Conservation (phyloP, 2,113 vertebrate genomes). For the Carassius carassius region DNA sequence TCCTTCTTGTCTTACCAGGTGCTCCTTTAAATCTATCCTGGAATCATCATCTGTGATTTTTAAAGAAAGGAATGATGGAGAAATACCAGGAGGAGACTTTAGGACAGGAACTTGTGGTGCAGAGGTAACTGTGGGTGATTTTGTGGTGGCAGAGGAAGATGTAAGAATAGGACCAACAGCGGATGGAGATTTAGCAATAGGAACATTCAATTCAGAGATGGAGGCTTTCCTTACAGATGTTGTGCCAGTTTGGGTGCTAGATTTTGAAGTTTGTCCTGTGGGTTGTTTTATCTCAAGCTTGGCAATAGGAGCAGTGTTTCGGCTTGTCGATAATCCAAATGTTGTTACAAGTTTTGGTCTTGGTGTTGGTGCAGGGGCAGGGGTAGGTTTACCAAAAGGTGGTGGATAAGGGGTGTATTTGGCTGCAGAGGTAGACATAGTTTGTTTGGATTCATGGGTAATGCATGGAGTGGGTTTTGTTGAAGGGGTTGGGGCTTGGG, state of each 20-base stretch:
- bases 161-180: background rate
- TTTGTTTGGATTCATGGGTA: conserved; percentile 35
- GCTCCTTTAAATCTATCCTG: background rate
- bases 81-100: conserved; percentile 42
- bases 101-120: conserved; percentile 76
- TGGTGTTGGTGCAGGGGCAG: conserved; percentile 31
- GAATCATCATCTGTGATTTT: background rate
- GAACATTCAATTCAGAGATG: conserved; percentile 16
- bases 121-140: conserved; percentile 26
- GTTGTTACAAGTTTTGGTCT: conserved; percentile 59
- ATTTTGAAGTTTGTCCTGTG: conserved; percentile 34
- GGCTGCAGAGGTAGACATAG: conserved; percentile 41
- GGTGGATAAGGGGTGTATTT: conserved; percentile 47
- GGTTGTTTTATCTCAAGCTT: conserved; percentile 50
- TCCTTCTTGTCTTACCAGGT: conserved; percentile 1
- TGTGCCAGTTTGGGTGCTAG: conserved; percentile 20
- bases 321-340: conserved; percentile 56
- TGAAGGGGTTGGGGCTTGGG: conserved; percentile 24
- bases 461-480: conserved; percentile 6
- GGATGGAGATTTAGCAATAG: conserved; percentile 6
- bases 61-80: conserved; percentile 13
- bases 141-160: conserved; percentile 8
- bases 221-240: background rate
- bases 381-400: conserved; percentile 47
- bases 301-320: conserved; percentile 53